A percentile compares a stretch with the other conserved stretches of the same genome.
Conservation (phyloP, 2,888 invertebrate genomes). For the Lordiphosa andalusiaca region DNA sequence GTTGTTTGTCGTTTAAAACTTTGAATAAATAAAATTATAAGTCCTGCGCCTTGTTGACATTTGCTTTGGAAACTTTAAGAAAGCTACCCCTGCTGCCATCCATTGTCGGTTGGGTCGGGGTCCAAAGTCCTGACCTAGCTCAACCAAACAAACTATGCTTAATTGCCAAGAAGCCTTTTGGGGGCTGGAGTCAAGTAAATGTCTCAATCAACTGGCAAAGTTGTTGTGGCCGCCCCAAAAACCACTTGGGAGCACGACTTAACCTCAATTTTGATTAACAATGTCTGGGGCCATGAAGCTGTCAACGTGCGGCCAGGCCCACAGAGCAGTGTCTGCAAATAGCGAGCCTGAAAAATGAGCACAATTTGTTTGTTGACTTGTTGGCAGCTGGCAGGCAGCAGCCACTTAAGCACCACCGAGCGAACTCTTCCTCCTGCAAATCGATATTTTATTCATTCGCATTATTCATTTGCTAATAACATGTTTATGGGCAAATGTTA, state of each 20-base stretch:
- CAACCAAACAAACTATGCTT: slow-evolving; percentile 58
- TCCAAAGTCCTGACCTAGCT: slow-evolving; percentile 6
- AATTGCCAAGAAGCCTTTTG: slow-evolving; percentile 47
- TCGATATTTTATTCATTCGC: slow-evolving; percentile 57
- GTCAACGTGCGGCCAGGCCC: slow-evolving; percentile 59
- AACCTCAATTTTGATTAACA: slow-evolving; percentile 76
- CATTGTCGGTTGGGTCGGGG: background rate
- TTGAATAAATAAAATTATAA: slow-evolving; percentile 45
- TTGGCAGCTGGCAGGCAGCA: slow-evolving; percentile 30
- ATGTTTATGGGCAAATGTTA: slow-evolving; percentile 57
- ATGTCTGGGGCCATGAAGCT: slow-evolving; percentile 70
- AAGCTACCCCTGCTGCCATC: background rate
- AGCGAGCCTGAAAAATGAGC: slow-evolving; percentile 61
- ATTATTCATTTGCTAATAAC: slow-evolving; percentile 61
- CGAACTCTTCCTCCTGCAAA: slow-evolving; percentile 35
- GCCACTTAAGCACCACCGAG: slow-evolving; percentile 32
- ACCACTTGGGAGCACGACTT: slow-evolving; percentile 54
- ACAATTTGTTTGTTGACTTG: slow-evolving; percentile 59
- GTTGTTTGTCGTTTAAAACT: background rate
- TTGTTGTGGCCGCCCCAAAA: slow-evolving; percentile 29
- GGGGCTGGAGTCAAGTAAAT: slow-evolving; percentile 53
- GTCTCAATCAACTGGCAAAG: slow-evolving; percentile 57
- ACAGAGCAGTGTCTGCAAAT: slow-evolving; percentile 19
- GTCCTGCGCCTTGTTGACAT: slow-evolving; percentile 35
- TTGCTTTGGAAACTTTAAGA: background rate